These are phyloP conservation scores for Aleiodes leptofemur DNA, from an alignment of 2,888 invertebrate species.

Conservation along the genomic window DNA sequence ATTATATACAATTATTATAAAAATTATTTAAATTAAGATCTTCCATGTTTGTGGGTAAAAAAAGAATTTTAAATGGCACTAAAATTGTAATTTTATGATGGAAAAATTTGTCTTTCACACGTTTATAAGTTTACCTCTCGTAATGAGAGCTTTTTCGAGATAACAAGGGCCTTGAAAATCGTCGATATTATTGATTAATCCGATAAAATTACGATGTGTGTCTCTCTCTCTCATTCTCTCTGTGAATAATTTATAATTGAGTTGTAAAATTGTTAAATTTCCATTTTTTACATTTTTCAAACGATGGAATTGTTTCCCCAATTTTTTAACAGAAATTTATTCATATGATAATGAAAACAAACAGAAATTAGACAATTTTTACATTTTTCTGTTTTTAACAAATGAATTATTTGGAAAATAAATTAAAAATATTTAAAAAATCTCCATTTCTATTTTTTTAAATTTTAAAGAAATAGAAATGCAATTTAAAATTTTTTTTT, in stretches of 20 bases:
- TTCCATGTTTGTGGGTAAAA: not conserved
- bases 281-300: no score
- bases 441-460: no score
- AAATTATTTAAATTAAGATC: conserved; percentile 1
- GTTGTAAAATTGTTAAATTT: not conserved
- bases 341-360: no score
- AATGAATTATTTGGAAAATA: no score
- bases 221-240: conserved; percentile 6
- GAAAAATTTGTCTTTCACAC: conserved; percentile 16
- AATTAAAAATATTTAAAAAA: no score
- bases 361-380: no score
- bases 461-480: no score
- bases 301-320: no score
- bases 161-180: conserved; percentile 17
- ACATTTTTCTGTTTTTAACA: no score
- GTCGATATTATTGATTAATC: conserved; percentile 9
- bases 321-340: no score
- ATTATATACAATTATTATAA: conserved; percentile 7
- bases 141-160: conserved; percentile 1
- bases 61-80: conserved; percentile 4
- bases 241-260: not conserved
- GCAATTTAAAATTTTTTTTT: no score
- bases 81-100: conserved; percentile 3
- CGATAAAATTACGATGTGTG: not conserved
- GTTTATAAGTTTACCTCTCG: conserved; percentile 20